Percentiles rank a stretch among this genome's conserved stretches.
Conservation (phyloP, 2,797 vertebrate species). For the Menidia menidia region DNA sequence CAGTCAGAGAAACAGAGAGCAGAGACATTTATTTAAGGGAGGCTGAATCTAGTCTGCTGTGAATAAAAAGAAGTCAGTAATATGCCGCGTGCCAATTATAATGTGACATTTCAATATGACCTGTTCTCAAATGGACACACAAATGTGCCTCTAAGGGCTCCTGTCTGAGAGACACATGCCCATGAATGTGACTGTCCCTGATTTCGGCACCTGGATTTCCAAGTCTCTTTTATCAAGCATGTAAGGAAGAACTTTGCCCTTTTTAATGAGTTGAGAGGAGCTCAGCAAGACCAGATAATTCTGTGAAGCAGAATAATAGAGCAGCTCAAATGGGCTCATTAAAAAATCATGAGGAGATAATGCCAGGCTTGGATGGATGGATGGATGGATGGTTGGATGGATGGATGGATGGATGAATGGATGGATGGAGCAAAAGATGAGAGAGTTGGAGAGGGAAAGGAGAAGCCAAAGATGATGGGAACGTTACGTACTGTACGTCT, state of each 20-base stretch:
- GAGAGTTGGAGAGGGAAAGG: background rate
- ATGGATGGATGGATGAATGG: conserved; percentile 43
- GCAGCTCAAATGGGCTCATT: conserved; percentile 76
- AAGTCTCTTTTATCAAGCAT: conserved; percentile 38
- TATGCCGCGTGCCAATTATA: background rate
- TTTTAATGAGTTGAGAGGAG: conserved; percentile 69
- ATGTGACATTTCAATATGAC: conserved; percentile 49
- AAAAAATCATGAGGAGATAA: conserved; percentile 82
- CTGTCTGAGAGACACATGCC: conserved; percentile 27
- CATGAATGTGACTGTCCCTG: conserved; percentile 28
- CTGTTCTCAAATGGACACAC: background rate
- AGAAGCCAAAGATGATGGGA: conserved; percentile 18
- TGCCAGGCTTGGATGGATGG: conserved; percentile 49
- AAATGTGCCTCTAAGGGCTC: conserved; percentile 26
- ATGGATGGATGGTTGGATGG: conserved; percentile 34
- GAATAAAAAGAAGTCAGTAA: background rate
- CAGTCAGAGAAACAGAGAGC: background rate
- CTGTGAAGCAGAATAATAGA: conserved; percentile 70
- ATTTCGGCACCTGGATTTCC: conserved; percentile 35
- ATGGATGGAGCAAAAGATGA: conserved; percentile 4
- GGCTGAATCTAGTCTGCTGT: background rate
- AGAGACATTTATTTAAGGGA: background rate
- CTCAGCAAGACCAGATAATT: conserved; percentile 70
- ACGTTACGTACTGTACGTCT: background rate
- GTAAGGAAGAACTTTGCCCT: conserved; percentile 54